A percentile compares a stretch with the other conserved stretches of the same genome.
Evolutionary conservation across 2,888 invertebrate genomes (phyloP).

Genomic region (Mimas tiliae): DNA sequence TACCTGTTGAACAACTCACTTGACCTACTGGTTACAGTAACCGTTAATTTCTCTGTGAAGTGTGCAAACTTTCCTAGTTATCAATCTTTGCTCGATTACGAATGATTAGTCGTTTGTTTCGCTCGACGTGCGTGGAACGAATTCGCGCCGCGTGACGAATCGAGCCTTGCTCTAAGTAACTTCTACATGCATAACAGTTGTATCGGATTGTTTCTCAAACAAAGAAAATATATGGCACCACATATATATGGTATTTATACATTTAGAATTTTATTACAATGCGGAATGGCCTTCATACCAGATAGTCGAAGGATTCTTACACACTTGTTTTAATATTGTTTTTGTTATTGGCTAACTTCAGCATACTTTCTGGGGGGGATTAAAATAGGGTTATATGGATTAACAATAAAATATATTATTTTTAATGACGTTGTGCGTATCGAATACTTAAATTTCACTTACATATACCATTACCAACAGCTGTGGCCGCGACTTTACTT

Average conservation of each 20-base stretch:
- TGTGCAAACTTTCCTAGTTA: constrained; percentile 48
- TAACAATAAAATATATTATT: too few relatives aligned
- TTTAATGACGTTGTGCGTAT: too few relatives aligned
- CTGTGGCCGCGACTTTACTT: too few relatives aligned
- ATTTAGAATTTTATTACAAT: constrained; percentile 6
- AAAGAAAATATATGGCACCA: constrained; percentile 31
- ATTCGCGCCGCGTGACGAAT: constrained; percentile 63
- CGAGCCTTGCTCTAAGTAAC: constrained; percentile 50
- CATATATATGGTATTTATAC: not conserved
- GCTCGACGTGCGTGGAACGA: constrained; percentile 59
- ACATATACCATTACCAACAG: too few relatives aligned
- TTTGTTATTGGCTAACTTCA: not conserved
- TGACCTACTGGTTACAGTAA: constrained; percentile 34
- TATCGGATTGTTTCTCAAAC: constrained; percentile 30
- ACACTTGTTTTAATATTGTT: not conserved
- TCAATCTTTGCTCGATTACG: constrained; percentile 44
- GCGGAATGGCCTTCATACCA: not conserved
- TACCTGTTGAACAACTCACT: constrained; percentile 33
- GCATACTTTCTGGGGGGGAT: too few relatives aligned
- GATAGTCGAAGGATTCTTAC: not conserved
- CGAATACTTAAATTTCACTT: too few relatives aligned
- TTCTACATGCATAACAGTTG: not conserved
- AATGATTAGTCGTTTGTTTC: constrained; percentile 51
- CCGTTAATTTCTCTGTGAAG: constrained; percentile 38
- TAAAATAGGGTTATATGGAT: too few relatives aligned